A percentile compares a stretch with the other conserved stretches of the same genome.
Evolutionary conservation across 2,113 vertebrate genomes (phyloP).

Genomic region (Rhinoderma darwinii): DNA sequence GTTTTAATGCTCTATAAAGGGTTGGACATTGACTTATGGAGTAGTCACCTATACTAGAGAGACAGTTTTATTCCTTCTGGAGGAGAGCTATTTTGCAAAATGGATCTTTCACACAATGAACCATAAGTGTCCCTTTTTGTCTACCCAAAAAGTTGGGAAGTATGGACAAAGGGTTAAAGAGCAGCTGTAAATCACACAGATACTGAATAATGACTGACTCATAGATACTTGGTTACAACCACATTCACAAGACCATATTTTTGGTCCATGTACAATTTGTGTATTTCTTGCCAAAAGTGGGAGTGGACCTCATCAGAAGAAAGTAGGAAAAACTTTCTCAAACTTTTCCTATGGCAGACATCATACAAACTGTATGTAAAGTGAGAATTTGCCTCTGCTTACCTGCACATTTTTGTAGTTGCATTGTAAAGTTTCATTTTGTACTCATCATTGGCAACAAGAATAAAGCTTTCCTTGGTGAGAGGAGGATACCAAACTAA

Average conservation of each 20-base stretch:
- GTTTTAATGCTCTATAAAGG: no score
- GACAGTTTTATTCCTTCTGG: no score
- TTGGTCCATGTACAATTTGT: no score
- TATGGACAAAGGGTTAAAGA: not conserved
- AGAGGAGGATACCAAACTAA: conserved; percentile 90
- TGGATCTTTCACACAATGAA: no score
- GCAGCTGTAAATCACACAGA: not conserved
- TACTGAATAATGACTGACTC: not conserved
- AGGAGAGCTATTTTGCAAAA: no score
- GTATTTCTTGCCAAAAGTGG: not conserved
- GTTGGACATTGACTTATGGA: no score
- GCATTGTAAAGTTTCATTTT: conserved; percentile 92
- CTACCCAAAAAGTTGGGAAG: no score
- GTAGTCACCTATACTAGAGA: no score
- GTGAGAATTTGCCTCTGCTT: not conserved
- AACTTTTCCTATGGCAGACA: not conserved
- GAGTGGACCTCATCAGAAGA: not conserved
- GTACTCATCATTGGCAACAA: conserved; percentile 81
- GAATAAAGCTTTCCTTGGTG: conserved; percentile 82
- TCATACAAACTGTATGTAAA: not conserved
- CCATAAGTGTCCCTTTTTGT: no score
- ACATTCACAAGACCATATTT: not conserved
- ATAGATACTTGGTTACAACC: not conserved
- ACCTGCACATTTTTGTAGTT: conserved; percentile 93
- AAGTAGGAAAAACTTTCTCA: not conserved